These are phyloP conservation scores for Discoglossus pictus DNA, from an alignment of 2,797 vertebrate species.

Conservation along the genomic window DNA sequence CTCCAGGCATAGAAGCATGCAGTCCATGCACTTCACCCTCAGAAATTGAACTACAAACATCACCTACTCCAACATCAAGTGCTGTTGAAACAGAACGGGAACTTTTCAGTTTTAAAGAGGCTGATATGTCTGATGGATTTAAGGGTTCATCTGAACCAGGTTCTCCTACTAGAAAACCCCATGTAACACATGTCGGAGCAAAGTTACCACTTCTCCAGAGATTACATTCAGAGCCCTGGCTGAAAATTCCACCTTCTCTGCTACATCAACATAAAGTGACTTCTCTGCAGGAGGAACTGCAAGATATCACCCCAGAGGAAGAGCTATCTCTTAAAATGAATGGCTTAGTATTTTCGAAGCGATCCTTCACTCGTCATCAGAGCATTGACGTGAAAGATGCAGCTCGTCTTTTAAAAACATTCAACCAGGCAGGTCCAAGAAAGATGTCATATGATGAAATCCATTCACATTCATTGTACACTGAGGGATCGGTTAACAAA, in stretches of 20 bases:
- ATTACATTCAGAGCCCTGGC: conserved; percentile 74
- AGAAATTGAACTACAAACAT: conserved; percentile 71
- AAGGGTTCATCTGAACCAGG: conserved; percentile 59
- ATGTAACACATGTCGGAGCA: conserved; percentile 54
- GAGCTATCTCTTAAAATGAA: conserved; percentile 69
- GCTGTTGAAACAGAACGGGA: conserved; percentile 58
- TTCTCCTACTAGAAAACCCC: conserved; percentile 66
- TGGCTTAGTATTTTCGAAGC: conserved; percentile 61
- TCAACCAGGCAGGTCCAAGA: conserved; percentile 68
- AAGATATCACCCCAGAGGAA: conserved; percentile 71
- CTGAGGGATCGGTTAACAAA: conserved; percentile 68
- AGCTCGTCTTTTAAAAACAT: conserved; percentile 66
- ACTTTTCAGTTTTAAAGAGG: conserved; percentile 70
- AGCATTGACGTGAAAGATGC: conserved; percentile 79
- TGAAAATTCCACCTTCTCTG: conserved; percentile 69
- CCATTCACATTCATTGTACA: conserved; percentile 67
- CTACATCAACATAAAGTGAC: conserved; percentile 75
- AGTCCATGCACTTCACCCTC: conserved; percentile 67
- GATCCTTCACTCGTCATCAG: conserved; percentile 72
- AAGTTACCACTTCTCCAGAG: conserved; percentile 67
- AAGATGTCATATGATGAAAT: conserved; percentile 82
- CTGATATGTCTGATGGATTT: conserved; percentile 47
- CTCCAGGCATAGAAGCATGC: conserved; percentile 69
- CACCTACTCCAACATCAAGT: conserved; percentile 57
- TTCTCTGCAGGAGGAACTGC: conserved; percentile 75